Base-by-base conservation (phyloP, 2,888 invertebrate species). In the Andrena fulva region DNA sequence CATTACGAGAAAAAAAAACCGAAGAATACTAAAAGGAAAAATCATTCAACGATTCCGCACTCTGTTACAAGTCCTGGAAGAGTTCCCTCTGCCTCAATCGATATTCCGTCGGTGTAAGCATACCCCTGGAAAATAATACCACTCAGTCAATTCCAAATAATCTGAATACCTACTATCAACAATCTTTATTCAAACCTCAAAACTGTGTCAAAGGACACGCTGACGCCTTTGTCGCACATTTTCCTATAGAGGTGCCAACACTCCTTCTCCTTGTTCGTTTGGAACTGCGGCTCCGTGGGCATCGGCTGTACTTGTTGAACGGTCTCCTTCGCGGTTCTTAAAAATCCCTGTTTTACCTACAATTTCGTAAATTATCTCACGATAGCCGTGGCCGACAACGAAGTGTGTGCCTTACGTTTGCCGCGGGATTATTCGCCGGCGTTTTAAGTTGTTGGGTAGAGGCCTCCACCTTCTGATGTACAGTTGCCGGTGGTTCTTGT, bases 41-140 rank as follows among this genome's bases (percentile, higher is more conserved):
- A 8, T 16, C 42, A 5, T 42, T 42, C 42, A 27, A 20, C 8
- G 20, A 69, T 71, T 33, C 27, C 31, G 8, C 48, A 29, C 1
- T 54, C 63, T 7, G 42, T 62, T 50, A 76, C 50, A 80, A 77
- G 20, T 87, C 77, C 59, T 89, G 74, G 24, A 79, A 77, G 2
- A 89, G 78, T 89, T 93, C 92, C 85, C 94, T 95, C 89, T 96
- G 95, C 80, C 96, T 94, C 89, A 96, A 94, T 85, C 96, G 94
- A 90, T 96, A 96, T 91, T 96, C 96, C 0, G 96, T 96, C 4
- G 96, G 96, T 8, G 96, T 96, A 83, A 96, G 92, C 96, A 96
- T 96, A 52, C 96, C 96, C 87, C 96, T 95, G 92, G 71, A 93
- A 94, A 31, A 70, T 27, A 64, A 66, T 3, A 50, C 7, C 1